phyloP scores from a whole-genome alignment of 2,113 vertebrate genomes.

The Recurvirostra avosetta region DNA sequence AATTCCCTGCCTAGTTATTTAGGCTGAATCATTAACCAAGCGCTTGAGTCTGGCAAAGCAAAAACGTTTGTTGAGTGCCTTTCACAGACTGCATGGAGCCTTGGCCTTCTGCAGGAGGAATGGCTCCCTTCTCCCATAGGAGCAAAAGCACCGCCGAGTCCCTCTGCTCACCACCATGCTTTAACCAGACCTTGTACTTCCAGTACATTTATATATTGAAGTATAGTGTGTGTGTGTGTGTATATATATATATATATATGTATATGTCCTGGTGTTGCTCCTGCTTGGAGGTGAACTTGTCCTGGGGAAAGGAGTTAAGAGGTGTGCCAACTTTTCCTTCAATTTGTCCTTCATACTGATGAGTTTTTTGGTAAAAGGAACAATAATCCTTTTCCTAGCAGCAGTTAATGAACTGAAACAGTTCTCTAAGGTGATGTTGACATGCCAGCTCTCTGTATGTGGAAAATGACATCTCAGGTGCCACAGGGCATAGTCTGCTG shows the following conservation, averaged over 20 bases:
- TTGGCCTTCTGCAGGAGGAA: not conserved
- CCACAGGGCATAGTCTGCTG: not conserved
- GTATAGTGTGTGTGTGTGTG: not conserved
- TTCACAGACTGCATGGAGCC: not conserved
- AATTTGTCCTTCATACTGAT: not conserved
- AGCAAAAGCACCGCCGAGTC: not conserved
- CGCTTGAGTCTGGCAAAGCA: not conserved
- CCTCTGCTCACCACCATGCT: rapidly evolving
- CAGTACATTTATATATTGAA: not conserved
- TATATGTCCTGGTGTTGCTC: not conserved
- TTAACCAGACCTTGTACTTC: not conserved
- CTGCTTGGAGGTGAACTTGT: not conserved
- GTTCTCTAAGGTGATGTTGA: not conserved
- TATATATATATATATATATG: not conserved
- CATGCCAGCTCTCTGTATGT: not conserved
- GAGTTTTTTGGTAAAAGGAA: not conserved
- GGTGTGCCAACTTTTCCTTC: not conserved
- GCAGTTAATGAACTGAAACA: not conserved
- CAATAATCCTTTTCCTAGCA: not conserved
- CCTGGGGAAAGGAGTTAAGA: not conserved
- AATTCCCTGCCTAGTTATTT: not conserved
- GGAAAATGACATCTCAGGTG: not conserved
- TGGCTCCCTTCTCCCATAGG: not conserved
- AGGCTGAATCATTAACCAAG: slow-evolving; percentile 5
- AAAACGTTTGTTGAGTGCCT: not conserved